phyloP scores from a whole-genome alignment of 2,797 vertebrate genomes.

The Pipistrellus kuhlii region DNA sequence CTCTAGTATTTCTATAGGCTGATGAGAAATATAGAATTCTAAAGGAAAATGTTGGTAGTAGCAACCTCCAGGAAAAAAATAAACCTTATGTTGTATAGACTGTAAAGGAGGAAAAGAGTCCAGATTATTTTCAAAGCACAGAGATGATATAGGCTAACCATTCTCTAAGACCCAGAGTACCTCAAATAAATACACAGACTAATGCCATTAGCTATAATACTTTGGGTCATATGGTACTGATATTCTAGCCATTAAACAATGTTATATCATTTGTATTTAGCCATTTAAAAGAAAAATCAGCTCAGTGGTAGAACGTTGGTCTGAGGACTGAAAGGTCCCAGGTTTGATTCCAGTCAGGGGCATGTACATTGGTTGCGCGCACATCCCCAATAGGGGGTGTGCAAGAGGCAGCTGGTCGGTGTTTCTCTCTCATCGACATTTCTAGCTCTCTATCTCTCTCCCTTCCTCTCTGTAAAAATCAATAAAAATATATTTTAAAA shows the following conservation, averaged over 20 bases:
- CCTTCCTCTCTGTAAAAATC: no score
- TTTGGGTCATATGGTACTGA: neutral
- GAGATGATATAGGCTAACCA: neutral
- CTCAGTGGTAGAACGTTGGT: no score
- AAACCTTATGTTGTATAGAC: neutral
- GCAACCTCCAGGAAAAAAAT: slow-evolving; percentile 13
- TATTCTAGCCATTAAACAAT: slow-evolving; percentile 8
- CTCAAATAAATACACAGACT: neutral
- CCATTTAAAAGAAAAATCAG: slow-evolving; percentile 19
- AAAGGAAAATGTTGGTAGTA: neutral
- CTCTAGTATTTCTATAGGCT: neutral
- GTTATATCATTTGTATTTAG: slow-evolving; percentile 22
- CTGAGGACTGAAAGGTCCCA: no score
- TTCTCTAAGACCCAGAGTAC: neutral
- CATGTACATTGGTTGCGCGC: no score
- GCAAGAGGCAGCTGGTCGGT: no score
- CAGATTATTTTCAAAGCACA: slow-evolving; percentile 27
- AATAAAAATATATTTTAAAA: no score
- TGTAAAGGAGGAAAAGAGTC: neutral
- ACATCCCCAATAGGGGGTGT: no score
- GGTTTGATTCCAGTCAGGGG: no score
- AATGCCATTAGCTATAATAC: neutral
- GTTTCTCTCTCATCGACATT: no score
- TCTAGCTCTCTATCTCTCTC: no score
- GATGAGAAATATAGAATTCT: neutral